Conservation (phyloP, 2,797 vertebrate genomes). For the Argya squamiceps region DNA sequence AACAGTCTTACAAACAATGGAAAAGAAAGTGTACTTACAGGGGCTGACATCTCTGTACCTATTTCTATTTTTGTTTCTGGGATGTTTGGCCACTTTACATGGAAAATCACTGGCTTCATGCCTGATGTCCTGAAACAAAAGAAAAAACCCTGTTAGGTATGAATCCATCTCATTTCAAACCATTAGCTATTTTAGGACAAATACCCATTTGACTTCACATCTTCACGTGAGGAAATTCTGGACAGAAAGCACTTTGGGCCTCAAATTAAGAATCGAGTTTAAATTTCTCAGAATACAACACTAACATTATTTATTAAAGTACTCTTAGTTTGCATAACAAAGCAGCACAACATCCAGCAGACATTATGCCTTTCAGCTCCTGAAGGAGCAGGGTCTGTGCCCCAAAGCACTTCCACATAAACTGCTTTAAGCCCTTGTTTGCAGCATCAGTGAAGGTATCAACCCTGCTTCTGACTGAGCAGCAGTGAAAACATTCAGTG, state of each 20-base stretch:
- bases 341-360: neutral
- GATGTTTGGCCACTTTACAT: slow-evolving; percentile 93
- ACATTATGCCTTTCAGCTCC: neutral
- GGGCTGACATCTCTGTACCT: slow-evolving; percentile 99
- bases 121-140: slow-evolving; percentile 87
- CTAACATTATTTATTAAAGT: neutral
- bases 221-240: neutral
- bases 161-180: neutral
- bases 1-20: neutral
- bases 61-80: slow-evolving; percentile 95
- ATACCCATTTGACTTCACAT: neutral
- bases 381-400: neutral
- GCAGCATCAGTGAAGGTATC: neutral
- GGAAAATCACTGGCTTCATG: slow-evolving; percentile 96
- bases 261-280: neutral
- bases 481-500: neutral
- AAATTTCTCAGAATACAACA: neutral
- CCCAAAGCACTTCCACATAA: neutral
- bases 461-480: neutral
- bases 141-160: neutral
- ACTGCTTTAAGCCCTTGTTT: neutral
- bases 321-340: neutral
- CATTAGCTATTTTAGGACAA: slow-evolving; percentile 18
- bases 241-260: neutral
- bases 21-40: slow-evolving; percentile 83